Evolutionary conservation across 2,113 vertebrate species (phyloP).

Genomic region (Lampris incognitus): DNA sequence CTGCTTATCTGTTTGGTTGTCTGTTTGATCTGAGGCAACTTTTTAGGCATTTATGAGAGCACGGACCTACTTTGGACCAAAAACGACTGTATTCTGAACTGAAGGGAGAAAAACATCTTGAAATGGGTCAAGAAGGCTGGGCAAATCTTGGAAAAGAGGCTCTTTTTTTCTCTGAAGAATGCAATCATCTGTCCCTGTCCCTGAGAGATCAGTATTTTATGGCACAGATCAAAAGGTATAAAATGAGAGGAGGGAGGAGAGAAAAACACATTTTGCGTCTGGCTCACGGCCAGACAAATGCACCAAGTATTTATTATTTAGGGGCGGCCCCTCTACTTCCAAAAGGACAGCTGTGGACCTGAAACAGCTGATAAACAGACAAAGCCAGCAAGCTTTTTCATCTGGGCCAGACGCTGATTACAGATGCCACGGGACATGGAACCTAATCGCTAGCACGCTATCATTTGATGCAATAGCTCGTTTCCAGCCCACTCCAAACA

Average conservation of each 20-base stretch:
- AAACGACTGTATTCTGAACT: background rate
- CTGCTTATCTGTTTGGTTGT: too few species aligned
- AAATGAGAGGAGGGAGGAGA: conserved; percentile 59
- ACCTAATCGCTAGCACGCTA: conserved; percentile 81
- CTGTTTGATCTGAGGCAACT: background rate
- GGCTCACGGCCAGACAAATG: conserved; percentile 77
- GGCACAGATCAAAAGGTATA: conserved; percentile 81
- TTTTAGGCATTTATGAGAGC: too few species aligned
- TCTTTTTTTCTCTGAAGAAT: conserved; percentile 32
- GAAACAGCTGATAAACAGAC: conserved; percentile 85
- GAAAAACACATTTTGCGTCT: conserved; percentile 54
- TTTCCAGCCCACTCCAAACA: conserved; percentile 66
- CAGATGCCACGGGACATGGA: conserved; percentile 81
- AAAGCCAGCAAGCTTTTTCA: conserved; percentile 80
- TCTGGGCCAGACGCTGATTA: conserved; percentile 85
- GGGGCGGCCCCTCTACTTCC: conserved; percentile 71
- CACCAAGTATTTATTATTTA: conserved; percentile 80
- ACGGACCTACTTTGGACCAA: background rate
- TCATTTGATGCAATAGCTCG: conserved; percentile 78
- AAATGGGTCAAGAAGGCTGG: conserved; percentile 58
- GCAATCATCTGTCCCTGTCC: conserved; percentile 72
- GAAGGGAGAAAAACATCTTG: background rate
- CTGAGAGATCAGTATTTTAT: conserved; percentile 69
- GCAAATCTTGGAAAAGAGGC: conserved; percentile 34
- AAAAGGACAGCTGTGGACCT: conserved; percentile 82